A percentile compares a stretch with the other conserved stretches of the same genome.
phyloP scores from a whole-genome alignment of 92 coral and sea anemone genomes.

The Actinostola sp. region DNA sequence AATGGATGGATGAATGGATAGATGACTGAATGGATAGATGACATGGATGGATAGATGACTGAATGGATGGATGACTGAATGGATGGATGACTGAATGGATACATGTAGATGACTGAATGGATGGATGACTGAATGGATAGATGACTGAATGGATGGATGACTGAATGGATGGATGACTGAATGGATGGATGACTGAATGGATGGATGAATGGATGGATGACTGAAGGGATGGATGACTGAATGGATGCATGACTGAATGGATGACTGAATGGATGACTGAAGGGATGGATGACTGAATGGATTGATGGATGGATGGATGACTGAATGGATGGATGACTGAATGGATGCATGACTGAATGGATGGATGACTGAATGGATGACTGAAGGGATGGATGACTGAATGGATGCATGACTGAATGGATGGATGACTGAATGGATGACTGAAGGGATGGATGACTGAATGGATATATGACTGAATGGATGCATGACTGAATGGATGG shows the following conservation, averaged over 20 bases:
- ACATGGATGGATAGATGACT: neutral
- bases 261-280: neutral
- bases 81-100: too few relatives aligned
- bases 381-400: neutral
- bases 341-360: neutral
- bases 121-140: neutral
- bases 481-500: neutral
- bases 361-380: neutral
- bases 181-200: neutral
- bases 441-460: neutral
- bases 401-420: neutral
- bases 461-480: neutral
- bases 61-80: too few relatives aligned
- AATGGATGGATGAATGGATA: neutral
- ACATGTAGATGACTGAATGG: too few relatives aligned
- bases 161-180: neutral
- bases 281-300: neutral
- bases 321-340: neutral
- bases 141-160: neutral
- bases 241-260: neutral
- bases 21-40: neutral
- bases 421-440: neutral
- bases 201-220: neutral
- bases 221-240: neutral
- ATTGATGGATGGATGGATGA: neutral